Evolutionary conservation across 2,797 vertebrate genomes (phyloP), one percentile per base, ranked within the genome.

Genomic region (Pipistrellus pygmaeus): DNA sequence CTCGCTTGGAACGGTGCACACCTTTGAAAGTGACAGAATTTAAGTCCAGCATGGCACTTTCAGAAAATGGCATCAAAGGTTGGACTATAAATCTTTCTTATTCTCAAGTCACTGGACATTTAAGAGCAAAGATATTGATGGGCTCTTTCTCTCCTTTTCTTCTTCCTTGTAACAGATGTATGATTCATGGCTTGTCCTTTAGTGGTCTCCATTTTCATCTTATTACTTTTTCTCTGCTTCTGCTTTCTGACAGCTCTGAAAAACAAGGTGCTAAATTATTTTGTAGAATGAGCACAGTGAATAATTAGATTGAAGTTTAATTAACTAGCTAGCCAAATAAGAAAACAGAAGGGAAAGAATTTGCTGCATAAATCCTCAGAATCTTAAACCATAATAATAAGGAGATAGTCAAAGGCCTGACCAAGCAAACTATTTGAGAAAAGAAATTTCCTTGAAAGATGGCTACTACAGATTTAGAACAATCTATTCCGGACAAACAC

Each of bases 191-290:
- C 27, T 18, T 85, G 95, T 96, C 84, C 97, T 95, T 88, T 95
- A 76, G 69, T 68, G 80, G 95, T 75, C 8, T 64, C 83, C 90
- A 35, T 78, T 95, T 96, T 97, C 48, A 96, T 55, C 93, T 93
- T 97, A 93, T 60, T 97, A 2, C 8, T 95, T 93, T 90, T 97
- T 53, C 98, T 97, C 88, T 93, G 97, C 90, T 88, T 96, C 94
- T 94, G 95, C 91, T 97, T 98, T 96, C 93, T 97, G 80, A 91
- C 96, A 94, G 90, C 57, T 93, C 98, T 98, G 98, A 88, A 98
- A 98, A 97, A 93, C 51, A 98, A 96, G 93, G 94, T 78, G 86
- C 78, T 89, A 94, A 94, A 95, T 97, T 96, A 96, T 89, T 94
- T 81, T 72, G 84, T n/a, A 81, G 90, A 96, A 96, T 91, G 68